Base-by-base conservation (phyloP, 2,888 invertebrate species). In the Lagria hirta region DNA sequence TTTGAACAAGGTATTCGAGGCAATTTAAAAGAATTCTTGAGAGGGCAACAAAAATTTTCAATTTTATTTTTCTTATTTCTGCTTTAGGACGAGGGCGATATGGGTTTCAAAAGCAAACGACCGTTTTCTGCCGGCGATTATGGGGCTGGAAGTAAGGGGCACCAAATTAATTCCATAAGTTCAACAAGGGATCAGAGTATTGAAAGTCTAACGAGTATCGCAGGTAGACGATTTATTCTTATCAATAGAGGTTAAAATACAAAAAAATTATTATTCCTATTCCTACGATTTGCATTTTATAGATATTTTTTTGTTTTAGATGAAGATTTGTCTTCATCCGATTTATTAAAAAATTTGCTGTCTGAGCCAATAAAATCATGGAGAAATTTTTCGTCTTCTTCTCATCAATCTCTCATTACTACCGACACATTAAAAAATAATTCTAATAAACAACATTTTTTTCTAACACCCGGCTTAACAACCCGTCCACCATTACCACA, bases 401-500 rank as follows among this genome's bases (percentile, higher is more conserved):
- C 26, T 3, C 15, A 6, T 14, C 20, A 37, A 28, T 28, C 18
- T 1, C 14, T 27, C 14, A 45, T 49, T 2, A 37, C 35, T 21
- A 14, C 7, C 8, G 23, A 32, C 1, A 14, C 14, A 2, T n/a
- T n/a, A n/a, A n/a, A n/a, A n/a, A n/a, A n/a, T n/a, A n/a, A n/a
- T n/a, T n/a, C n/a, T n/a, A 3, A 22, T 21, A 21, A 24, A n/a
- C 17, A 28, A 38, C 18, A 11, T 35, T 20, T 7, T 3, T 26
- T 48, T 34, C 48, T 69, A 42, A 40, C 54, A 15, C 70, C 71
- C 3, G 70, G 70, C 6, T 42, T 72, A 26, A 60, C 58, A 36
- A 49, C 63, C 1, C 71, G 71, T 54, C 72, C 72, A 4, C 72
- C 72, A 3, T 36, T 71, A 17, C 69, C 70, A 3, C 66, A 57